Evolutionary conservation across 2,888 invertebrate species (phyloP).

Genomic region (Phragmatobia fuliginosa): DNA sequence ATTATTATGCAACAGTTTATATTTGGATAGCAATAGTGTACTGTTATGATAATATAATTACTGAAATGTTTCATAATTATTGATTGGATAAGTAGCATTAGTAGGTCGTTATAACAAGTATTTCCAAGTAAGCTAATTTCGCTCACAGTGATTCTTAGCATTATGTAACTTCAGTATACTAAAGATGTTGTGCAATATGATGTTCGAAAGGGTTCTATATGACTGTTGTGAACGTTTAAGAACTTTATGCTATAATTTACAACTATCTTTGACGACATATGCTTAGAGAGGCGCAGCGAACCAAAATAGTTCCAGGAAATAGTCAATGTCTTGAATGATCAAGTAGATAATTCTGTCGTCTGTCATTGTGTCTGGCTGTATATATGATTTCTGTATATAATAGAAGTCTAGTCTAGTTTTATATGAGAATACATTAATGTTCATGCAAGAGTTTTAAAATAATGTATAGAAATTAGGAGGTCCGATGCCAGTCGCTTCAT

Average conservation of each 20-base stretch:
- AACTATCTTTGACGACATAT: background rate
- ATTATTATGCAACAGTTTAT: background rate
- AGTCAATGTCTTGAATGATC: too few species aligned
- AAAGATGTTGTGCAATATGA: constrained; percentile 2
- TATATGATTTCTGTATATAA: too few species aligned
- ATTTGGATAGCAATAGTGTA: background rate
- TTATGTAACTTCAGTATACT: background rate
- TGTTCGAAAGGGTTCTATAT: background rate
- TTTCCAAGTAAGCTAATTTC: constrained; percentile 1
- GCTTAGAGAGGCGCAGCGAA: background rate
- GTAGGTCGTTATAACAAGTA: constrained; percentile 1
- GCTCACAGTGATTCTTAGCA: background rate
- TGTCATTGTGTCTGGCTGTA: too few species aligned
- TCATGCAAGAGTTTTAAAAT: too few species aligned
- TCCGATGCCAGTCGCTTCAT: too few species aligned
- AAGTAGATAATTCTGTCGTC: too few species aligned
- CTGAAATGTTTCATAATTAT: background rate
- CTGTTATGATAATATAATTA: background rate
- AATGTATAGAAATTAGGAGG: too few species aligned
- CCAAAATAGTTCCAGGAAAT: background rate
- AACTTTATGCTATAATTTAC: background rate
- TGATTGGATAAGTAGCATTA: constrained; percentile 12
- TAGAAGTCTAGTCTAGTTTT: too few species aligned
- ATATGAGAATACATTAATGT: too few species aligned
- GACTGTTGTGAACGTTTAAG: background rate